These are phyloP conservation scores for Callyntrura guangdongensis DNA, from an alignment of 2,888 invertebrate species.

Conservation along the genomic window DNA sequence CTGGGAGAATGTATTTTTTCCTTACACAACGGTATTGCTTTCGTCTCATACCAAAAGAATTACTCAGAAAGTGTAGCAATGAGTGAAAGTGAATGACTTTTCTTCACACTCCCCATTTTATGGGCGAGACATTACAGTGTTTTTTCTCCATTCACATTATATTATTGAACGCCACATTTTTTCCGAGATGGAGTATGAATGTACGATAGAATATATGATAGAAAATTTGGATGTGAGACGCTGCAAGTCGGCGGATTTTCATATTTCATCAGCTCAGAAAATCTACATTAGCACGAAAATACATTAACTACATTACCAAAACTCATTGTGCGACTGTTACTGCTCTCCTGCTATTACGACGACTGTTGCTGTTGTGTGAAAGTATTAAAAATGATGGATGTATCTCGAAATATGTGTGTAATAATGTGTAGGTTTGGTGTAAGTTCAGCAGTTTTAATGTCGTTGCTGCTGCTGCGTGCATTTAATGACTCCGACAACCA, in stretches of 20 bases:
- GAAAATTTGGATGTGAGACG: slow-evolving; percentile 26
- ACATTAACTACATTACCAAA: slow-evolving; percentile 1
- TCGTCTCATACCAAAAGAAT: not conserved
- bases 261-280: slow-evolving; percentile 44
- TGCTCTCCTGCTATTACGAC: not conserved
- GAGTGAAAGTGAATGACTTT: slow-evolving; percentile 48
- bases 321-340: slow-evolving; percentile 30
- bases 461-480: slow-evolving; percentile 31
- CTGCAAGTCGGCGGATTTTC: slow-evolving; percentile 37
- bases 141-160: too few species aligned
- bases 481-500: slow-evolving; percentile 15
- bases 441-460: not conserved
- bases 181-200: not conserved
- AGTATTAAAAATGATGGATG: slow-evolving; percentile 30
- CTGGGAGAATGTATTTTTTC: not conserved
- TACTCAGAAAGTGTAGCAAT: slow-evolving; percentile 13
- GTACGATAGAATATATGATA: not conserved
- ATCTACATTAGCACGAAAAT: slow-evolving; percentile 46
- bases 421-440: slow-evolving; percentile 4
- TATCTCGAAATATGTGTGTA: not conserved
- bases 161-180: slow-evolving; percentile 20
- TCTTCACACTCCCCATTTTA: slow-evolving; percentile 38
- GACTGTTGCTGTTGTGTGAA: slow-evolving; percentile 12
- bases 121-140: not conserved
- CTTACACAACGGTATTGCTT: slow-evolving; percentile 30